Evolutionary conservation across 2,797 vertebrate species (phyloP).

Genomic region (Furcifer pardalis): DNA sequence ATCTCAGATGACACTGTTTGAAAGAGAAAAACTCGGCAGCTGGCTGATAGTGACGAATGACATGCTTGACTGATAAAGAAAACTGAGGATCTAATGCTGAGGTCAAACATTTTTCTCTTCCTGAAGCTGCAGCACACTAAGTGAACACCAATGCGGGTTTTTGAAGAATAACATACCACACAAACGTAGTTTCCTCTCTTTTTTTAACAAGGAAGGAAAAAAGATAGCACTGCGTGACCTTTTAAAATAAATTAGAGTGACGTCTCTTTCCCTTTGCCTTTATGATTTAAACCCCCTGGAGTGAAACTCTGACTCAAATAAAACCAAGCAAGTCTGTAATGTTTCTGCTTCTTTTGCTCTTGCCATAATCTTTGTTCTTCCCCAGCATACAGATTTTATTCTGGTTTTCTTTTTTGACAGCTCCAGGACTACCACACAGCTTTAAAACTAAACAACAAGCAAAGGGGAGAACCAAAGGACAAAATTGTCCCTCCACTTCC

Average conservation of each 20-base stretch:
- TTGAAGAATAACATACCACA: slow-evolving; percentile 5
- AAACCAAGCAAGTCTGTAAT: not conserved
- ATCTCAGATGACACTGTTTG: not conserved
- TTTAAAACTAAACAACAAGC: not conserved
- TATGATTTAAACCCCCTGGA: slow-evolving; percentile 9
- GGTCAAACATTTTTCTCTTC: not conserved
- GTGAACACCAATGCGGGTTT: not conserved
- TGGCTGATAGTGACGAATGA: slow-evolving; percentile 2
- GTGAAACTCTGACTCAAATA: not conserved
- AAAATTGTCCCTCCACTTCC: not conserved
- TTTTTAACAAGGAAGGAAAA: not conserved
- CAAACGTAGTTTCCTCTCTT: not conserved
- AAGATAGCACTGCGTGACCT: not conserved
- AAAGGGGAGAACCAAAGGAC: not conserved
- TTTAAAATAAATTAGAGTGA: slow-evolving; percentile 22
- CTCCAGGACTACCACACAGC: not conserved
- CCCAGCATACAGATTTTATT: not conserved
- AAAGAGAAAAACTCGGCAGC: not conserved
- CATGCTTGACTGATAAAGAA: not conserved
- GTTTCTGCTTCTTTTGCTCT: not conserved
- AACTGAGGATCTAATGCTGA: not conserved
- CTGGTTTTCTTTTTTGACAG: too few species aligned
- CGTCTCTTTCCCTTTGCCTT: not conserved
- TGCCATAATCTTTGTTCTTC: not conserved
- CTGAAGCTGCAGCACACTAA: not conserved